These are phyloP conservation scores for Dicaeum eximium DNA, from an alignment of 2,113 vertebrate species.

Conservation along the genomic window DNA sequence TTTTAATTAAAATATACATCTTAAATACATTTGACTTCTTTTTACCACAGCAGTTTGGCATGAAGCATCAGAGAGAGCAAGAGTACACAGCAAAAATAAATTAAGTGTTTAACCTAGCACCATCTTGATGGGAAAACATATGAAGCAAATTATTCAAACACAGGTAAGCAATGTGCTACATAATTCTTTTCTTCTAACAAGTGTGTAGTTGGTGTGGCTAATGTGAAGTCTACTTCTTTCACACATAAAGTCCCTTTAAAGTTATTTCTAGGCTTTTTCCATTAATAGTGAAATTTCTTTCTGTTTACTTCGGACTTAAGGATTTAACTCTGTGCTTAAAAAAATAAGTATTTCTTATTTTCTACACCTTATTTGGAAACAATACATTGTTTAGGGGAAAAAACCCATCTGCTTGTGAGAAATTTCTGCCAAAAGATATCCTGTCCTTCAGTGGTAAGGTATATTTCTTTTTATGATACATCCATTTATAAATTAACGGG, in stretches of 20 bases:
- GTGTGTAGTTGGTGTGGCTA: background rate
- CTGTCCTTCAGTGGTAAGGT: background rate
- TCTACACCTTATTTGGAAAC: background rate
- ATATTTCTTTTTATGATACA: background rate
- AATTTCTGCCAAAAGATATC: background rate
- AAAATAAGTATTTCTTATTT: background rate
- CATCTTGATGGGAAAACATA: conserved; percentile 25
- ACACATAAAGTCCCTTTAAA: background rate
- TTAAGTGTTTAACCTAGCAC: conserved; percentile 7
- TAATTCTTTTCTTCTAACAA: background rate
- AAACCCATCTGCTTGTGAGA: background rate
- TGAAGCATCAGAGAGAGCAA: conserved; percentile 2
- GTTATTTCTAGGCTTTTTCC: background rate
- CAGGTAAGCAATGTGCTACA: background rate
- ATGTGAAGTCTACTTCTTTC: background rate
- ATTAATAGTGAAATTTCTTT: background rate
- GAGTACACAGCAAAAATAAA: conserved; percentile 33
- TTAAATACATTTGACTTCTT: conserved; percentile 29
- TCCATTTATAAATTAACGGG: background rate
- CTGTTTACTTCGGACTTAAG: background rate
- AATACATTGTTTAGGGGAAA: background rate
- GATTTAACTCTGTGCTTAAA: background rate
- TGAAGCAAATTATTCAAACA: conserved; percentile 11
- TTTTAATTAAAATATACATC: conserved; percentile 58
- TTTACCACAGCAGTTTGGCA: conserved; percentile 50